phyloP scores from a whole-genome alignment of 2,797 vertebrate species.

The Sebastiscus albofasciatus region DNA sequence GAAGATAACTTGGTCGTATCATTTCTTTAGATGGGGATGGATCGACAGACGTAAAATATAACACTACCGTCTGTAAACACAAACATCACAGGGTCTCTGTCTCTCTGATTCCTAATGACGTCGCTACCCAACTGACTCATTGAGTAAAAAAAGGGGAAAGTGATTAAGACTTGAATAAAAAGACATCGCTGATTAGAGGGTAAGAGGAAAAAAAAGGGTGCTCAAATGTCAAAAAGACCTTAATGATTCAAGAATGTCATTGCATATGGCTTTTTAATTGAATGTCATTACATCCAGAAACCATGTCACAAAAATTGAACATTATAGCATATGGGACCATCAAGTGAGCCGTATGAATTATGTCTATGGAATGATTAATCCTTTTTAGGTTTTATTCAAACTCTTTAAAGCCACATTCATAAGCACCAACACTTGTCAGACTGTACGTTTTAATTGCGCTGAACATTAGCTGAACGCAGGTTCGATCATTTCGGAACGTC shows the following conservation, averaged over 20 bases:
- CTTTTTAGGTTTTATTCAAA: constrained; percentile 35
- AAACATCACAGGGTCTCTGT: not conserved
- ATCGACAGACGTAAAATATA: not conserved
- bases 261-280: constrained; percentile 75
- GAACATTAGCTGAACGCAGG: constrained; percentile 43
- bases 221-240: constrained; percentile 57
- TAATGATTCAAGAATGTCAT: constrained; percentile 65
- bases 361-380: constrained; percentile 48
- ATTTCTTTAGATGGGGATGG: not conserved
- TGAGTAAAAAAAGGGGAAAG: not conserved
- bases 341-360: constrained; percentile 47
- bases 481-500: constrained; percentile 37
- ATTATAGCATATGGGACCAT: constrained; percentile 66
- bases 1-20: constrained; percentile 8
- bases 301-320: constrained; percentile 59
- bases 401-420: constrained; percentile 32
- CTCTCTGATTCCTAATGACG: not conserved
- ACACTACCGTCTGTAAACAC: constrained; percentile 8
- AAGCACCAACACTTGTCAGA: not conserved
- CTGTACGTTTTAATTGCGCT: constrained; percentile 49
- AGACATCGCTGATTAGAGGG: constrained; percentile 14
- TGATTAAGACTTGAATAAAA: constrained; percentile 27
- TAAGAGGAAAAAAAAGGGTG: not conserved
- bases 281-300: constrained; percentile 66
- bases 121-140: constrained; percentile 1